Base-by-base conservation (phyloP, 2,113 vertebrate species). In the Bettongia penicillata region DNA sequence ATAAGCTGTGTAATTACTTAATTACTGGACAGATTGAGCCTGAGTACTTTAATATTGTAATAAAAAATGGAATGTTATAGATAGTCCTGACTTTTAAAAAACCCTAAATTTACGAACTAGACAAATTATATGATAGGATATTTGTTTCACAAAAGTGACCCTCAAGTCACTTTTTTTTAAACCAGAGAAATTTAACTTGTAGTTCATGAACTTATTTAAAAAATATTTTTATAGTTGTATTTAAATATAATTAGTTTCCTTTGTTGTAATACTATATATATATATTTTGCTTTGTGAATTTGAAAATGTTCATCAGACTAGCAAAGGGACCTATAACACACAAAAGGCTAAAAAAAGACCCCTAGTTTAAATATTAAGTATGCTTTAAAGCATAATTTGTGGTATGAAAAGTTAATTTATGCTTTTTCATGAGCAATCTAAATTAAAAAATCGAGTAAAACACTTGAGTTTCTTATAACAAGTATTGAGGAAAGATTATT, bases 51-150 rank as follows among this genome's bases (percentile, higher is more conserved):
- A 31, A 68, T 68, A 68, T 68, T 37, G 37, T n/a, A 14, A 68
- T 37, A 11, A 68, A 37, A 16, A 68, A 68, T 68, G 61, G 37
- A 68, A 68, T 68, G 37, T 5, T 14, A 68, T 37, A 37, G 14
- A 19, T 53, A 0, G 89, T 2, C 92, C 53, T 93, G 52, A 16
- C 43, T 96, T 94, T 93, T 96, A 92, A 52, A 31, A 94, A 93
- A 61, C 28, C 94, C n/a, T 95, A 91, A 95, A 68, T 94, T 95
- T 92, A 28, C 93, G 93, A 93, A 68, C 51, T 93, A 94, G 14
- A 47, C 68, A 93, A 51, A 89, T 4, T 68, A 49, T 1, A 49
- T 50, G 48, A 37, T 37, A 31, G 57, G 1, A 5, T 68, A 68
- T 37, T 68, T 68, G 10, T 68, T 68, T 68, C 31, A 37, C 10